Evolutionary conservation across 2,888 invertebrate genomes (phyloP).

Genomic region (Drosophila pseudotalamancana): DNA sequence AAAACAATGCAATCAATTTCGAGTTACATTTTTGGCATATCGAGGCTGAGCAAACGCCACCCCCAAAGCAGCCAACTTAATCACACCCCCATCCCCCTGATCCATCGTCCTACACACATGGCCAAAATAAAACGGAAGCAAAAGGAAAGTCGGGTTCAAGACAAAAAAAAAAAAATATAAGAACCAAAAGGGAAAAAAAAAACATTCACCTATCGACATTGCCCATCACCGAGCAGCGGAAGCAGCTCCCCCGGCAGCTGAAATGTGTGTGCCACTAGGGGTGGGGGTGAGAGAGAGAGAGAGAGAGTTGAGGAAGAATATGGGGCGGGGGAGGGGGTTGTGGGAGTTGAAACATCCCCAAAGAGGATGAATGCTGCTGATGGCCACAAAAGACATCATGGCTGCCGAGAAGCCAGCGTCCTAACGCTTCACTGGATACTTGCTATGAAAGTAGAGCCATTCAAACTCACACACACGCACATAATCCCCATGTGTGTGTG

Average conservation of each 20-base stretch:
- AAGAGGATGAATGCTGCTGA: constrained; percentile 67
- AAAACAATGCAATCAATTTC: constrained; percentile 80
- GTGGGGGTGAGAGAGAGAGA: neutral
- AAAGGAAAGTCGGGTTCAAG: too few species aligned
- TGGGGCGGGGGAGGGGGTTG: too few species aligned
- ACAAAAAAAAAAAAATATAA: neutral
- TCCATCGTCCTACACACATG: constrained; percentile 28
- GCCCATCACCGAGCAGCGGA: constrained; percentile 61
- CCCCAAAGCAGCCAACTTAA: neutral
- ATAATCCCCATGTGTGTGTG: constrained; percentile 38
- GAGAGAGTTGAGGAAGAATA: neutral
- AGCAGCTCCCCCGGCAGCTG: constrained; percentile 38
- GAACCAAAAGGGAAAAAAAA: constrained; percentile 10
- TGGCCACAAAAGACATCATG: constrained; percentile 82
- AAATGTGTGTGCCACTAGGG: neutral
- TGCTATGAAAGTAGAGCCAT: constrained; percentile 61
- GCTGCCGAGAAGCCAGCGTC: constrained; percentile 75
- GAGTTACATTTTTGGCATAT: constrained; percentile 78
- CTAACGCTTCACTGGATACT: constrained; percentile 75
- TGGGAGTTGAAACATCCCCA: constrained; percentile 61
- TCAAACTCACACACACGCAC: constrained; percentile 55
- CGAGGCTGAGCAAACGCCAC: constrained; percentile 49
- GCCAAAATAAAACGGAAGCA: too few species aligned
- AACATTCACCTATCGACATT: constrained; percentile 71
- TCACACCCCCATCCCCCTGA: constrained; percentile 9